Conservation (phyloP, 1,140 invertebrate genomes). For the Cyclina sinensis region DNA sequence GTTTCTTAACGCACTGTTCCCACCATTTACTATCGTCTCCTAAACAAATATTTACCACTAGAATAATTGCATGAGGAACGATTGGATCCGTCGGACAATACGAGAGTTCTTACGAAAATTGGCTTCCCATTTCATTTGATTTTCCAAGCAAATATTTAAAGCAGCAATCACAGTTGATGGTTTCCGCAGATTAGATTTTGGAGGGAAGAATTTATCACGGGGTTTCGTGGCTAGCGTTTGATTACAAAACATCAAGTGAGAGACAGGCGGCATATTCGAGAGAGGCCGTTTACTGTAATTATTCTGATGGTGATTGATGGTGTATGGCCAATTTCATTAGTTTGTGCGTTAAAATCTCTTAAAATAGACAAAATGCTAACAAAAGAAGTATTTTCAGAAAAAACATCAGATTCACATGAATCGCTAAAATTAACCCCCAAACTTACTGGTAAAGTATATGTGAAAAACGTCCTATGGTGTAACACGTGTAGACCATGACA, state of each 20-base stretch:
- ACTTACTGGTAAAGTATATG: no score
- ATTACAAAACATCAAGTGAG: conserved; percentile 21
- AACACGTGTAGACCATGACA: no score
- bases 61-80: conserved; percentile 12
- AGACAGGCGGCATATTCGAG: conserved; percentile 21
- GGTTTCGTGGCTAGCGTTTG: background rate
- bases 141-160: conserved; percentile 54
- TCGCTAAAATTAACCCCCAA: no score
- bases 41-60: conserved; percentile 53
- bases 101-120: conserved; percentile 35
- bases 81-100: conserved; percentile 40
- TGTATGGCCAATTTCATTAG: background rate
- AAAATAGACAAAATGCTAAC: no score
- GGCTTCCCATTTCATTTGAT: conserved; percentile 54
- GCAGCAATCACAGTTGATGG: conserved; percentile 44
- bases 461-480: no score
- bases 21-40: conserved; percentile 4
- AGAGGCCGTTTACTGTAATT: background rate
- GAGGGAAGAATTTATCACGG: conserved; percentile 4
- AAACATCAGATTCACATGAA: no score
- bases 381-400: no score
- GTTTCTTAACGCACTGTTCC: background rate
- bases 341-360: no score
- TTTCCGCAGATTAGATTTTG: conserved; percentile 39
- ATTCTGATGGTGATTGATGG: conserved; percentile 6